Evolutionary conservation across 1,140 invertebrate species (phyloP).

Genomic region (Thaumatotibia leucotreta): DNA sequence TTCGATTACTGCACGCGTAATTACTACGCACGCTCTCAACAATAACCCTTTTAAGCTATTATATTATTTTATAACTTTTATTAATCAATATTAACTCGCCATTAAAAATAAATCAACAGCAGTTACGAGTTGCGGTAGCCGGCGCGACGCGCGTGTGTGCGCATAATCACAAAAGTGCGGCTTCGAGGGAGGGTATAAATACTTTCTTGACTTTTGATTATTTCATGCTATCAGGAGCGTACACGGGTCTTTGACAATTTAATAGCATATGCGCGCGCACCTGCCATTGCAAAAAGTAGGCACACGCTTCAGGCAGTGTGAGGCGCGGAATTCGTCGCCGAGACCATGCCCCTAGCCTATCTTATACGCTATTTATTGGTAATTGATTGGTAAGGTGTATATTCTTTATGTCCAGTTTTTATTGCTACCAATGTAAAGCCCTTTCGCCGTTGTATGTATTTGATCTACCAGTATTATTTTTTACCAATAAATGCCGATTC

Average conservation of each 20-base stretch:
- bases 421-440: background rate
- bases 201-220: slow-evolving; percentile 51
- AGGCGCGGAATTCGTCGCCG: slow-evolving; percentile 69
- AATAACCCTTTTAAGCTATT: slow-evolving; percentile 31
- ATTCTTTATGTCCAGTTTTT: slow-evolving; percentile 19
- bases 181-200: slow-evolving; percentile 22
- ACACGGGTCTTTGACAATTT: slow-evolving; percentile 69
- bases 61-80: slow-evolving; percentile 28
- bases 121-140: slow-evolving; percentile 34
- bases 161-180: slow-evolving; percentile 12
- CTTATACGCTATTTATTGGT: slow-evolving; percentile 70
- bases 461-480: background rate
- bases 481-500: background rate
- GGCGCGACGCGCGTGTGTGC: slow-evolving; percentile 10
- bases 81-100: slow-evolving; percentile 18
- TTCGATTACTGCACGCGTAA: slow-evolving; percentile 47
- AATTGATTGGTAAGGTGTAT: slow-evolving; percentile 70
- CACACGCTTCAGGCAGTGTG: slow-evolving; percentile 63
- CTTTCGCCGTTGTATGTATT: background rate
- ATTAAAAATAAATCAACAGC: slow-evolving; percentile 24
- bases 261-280: slow-evolving; percentile 71
- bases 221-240: slow-evolving; percentile 46
- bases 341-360: slow-evolving; percentile 55
- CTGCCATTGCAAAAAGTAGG: slow-evolving; percentile 71
- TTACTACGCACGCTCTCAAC: slow-evolving; percentile 24